Evolutionary conservation across 37 sponge, comb jelly and placozoan genomes (phyloP).

Genomic region (Spongilla lacustris): DNA sequence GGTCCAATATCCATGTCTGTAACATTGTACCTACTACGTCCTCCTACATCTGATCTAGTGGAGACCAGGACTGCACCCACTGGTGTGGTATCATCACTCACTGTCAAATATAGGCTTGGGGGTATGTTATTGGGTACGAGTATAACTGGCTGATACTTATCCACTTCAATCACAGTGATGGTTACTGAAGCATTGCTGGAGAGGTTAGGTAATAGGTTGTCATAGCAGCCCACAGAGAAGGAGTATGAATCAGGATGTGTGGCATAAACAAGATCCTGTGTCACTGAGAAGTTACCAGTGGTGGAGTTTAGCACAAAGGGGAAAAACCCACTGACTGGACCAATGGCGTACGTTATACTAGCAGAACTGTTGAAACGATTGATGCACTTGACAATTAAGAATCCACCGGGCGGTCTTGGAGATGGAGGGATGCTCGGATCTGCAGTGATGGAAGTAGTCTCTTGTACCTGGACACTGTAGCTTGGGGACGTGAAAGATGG

Average conservation of each 20-base stretch:
- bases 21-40: background rate
- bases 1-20: constrained; percentile 51
- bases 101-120: background rate
- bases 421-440: background rate
- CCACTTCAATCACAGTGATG: constrained; percentile 47
- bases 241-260: constrained; percentile 26
- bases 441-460: too few relatives aligned
- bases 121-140: background rate
- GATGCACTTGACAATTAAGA: constrained; percentile 45
- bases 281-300: constrained; percentile 45
- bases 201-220: constrained; percentile 4
- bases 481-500: too few relatives aligned
- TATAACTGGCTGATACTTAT: constrained; percentile 47
- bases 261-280: constrained; percentile 61
- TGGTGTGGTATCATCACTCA: background rate
- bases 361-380: constrained; percentile 36
- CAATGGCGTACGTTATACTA: constrained; percentile 9
- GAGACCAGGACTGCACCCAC: constrained; percentile 16
- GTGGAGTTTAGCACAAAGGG: constrained; percentile 33
- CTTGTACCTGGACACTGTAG: too few relatives aligned
- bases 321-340: background rate
- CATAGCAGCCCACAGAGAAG: constrained; percentile 44
- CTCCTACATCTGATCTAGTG: background rate
- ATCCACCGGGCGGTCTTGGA: constrained; percentile 31
- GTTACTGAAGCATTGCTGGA: constrained; percentile 22